Evolutionary conservation across 2,797 vertebrate genomes (phyloP).

Genomic region (Sebastes minor): DNA sequence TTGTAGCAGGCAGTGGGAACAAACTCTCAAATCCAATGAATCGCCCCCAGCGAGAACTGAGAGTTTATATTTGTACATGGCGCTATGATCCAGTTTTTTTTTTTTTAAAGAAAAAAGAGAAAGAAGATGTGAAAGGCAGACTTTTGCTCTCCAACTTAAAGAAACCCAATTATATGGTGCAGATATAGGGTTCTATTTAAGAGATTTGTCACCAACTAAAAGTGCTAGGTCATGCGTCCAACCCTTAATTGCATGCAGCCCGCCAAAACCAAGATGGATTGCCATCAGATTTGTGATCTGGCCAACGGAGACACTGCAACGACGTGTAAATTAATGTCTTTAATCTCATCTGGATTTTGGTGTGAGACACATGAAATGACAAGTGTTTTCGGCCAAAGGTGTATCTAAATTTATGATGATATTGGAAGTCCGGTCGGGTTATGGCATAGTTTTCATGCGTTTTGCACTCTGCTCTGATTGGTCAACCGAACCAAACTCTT

Average conservation of each 20-base stretch:
- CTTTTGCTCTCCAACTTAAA: not conserved
- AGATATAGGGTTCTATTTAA: not conserved
- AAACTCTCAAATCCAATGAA: slow-evolving; percentile 22
- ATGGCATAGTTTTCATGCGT: not conserved
- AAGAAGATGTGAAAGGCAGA: not conserved
- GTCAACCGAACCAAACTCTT: too few species aligned
- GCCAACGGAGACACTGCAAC: not conserved
- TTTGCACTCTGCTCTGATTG: not conserved
- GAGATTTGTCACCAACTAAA: not conserved
- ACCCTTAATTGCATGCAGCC: not conserved
- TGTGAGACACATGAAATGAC: not conserved
- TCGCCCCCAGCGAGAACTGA: not conserved
- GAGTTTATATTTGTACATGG: slow-evolving; percentile 36
- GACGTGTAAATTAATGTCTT: not conserved
- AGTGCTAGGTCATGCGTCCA: not conserved
- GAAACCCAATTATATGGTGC: not conserved
- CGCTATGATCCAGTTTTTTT: slow-evolving; percentile 1
- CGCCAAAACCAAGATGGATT: too few species aligned
- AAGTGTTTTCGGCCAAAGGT: not conserved
- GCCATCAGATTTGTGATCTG: not conserved
- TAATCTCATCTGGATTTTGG: not conserved
- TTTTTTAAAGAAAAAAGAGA: not conserved
- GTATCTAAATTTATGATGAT: not conserved
- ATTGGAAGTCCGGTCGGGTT: not conserved
- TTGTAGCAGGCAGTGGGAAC: slow-evolving; percentile 6